These are phyloP conservation scores for Biston stratarius DNA, from an alignment of 2,888 invertebrate genomes.

Conservation along the genomic window DNA sequence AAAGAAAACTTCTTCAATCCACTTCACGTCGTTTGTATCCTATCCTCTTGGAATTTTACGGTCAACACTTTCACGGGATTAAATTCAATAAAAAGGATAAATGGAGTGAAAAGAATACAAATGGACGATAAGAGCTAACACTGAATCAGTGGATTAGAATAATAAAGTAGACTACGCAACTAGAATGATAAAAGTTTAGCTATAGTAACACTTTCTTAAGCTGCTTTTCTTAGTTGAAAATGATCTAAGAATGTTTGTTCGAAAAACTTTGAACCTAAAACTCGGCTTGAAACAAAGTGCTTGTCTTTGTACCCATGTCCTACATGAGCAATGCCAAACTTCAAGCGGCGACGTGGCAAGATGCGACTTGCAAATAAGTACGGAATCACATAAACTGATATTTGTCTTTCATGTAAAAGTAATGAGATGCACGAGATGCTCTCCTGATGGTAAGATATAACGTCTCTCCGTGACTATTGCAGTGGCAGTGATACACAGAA, in stretches of 20 bases:
- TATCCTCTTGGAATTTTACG: constrained; percentile 48
- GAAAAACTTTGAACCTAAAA: no score
- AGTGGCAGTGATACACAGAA: no score
- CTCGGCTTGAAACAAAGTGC: no score
- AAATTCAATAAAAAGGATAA: constrained; percentile 54
- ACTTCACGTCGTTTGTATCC: constrained; percentile 46
- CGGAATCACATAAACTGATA: no score
- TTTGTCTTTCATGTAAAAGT: no score
- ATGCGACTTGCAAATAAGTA: no score
- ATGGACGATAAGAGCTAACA: constrained; percentile 57
- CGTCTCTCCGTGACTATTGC: no score
- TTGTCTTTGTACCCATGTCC: no score
- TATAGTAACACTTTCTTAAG: constrained; percentile 10
- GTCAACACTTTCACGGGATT: constrained; percentile 47
- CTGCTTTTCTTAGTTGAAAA: constrained; percentile 6
- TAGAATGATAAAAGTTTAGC: constrained; percentile 14
- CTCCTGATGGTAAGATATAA: no score
- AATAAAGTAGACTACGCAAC: constrained; percentile 17
- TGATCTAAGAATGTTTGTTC: neutral
- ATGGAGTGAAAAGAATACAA: constrained; percentile 63
- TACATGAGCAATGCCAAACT: no score
- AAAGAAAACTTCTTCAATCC: constrained; percentile 40
- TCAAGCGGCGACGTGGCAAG: no score
- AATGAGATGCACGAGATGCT: no score
- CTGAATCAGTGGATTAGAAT: constrained; percentile 40